Evolutionary conservation across 2,797 vertebrate species (phyloP).

Genomic region (Gastrophryne carolinensis): DNA sequence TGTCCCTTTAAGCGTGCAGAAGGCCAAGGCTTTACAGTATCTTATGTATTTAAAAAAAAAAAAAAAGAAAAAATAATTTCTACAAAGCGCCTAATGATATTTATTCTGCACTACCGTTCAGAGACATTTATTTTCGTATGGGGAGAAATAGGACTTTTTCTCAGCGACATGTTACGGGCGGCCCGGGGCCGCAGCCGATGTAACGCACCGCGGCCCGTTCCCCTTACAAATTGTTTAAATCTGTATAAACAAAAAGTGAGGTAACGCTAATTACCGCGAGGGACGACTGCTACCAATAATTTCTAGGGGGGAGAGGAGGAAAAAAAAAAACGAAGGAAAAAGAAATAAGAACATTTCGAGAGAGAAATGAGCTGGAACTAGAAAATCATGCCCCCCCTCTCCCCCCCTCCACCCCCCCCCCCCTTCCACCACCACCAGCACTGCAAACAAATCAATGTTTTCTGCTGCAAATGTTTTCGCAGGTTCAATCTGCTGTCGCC

Average conservation of each 20-base stretch:
- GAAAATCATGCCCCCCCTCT: neutral
- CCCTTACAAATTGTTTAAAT: conserved; percentile 51
- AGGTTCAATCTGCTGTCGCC: conserved; percentile 51
- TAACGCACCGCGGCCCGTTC: neutral
- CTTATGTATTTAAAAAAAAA: too few species aligned
- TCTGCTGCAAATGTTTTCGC: conserved; percentile 47
- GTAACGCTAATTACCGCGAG: conserved; percentile 62
- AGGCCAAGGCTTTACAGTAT: too few species aligned
- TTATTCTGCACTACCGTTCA: too few species aligned
- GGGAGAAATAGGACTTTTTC: too few species aligned
- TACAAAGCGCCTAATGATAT: too few species aligned
- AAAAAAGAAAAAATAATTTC: too few species aligned
- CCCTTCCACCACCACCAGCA: conserved; percentile 5
- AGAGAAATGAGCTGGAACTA: conserved; percentile 46
- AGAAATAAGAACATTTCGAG: conserved; percentile 26
- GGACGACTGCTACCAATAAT: conserved; percentile 48
- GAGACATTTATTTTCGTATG: too few species aligned
- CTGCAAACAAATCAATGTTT: conserved; percentile 53
- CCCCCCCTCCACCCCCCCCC: conserved; percentile 12
- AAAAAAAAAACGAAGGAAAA: conserved; percentile 29
- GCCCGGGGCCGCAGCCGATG: neutral
- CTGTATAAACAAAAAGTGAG: conserved; percentile 55
- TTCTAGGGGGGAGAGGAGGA: conserved; percentile 35
- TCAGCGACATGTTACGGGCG: neutral
- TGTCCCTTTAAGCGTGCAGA: too few species aligned